Base-by-base conservation (phyloP, 1,140 invertebrate genomes). In the Lasioglossum albipes region DNA sequence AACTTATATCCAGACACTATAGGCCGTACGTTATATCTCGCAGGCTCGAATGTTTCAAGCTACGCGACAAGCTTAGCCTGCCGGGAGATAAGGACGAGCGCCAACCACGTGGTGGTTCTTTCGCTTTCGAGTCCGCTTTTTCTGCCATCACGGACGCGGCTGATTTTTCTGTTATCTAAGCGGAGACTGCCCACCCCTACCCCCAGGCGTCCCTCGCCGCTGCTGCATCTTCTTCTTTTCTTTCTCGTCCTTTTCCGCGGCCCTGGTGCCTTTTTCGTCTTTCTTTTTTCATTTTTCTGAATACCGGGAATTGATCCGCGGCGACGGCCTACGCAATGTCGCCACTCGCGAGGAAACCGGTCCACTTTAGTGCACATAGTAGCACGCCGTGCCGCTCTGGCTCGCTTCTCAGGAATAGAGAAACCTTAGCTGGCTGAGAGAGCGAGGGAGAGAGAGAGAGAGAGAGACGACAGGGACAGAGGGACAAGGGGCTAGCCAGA, bases 1-100 rank as follows among this genome's bases (percentile, higher is more conserved):
- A 75, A 83, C 81, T 83, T 85, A 85, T 75, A 76, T 81, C 77
- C 70, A 61, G 69, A 73, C 72, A 62, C 72, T 84, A 82, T 83
- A 85, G 49, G 59, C 45, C 75, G 68, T 79, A 79, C 59, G 68
- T 86, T 86, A 85, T 73, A 85, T 75, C 80, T 79, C n/a, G 66
- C 52, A 62, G 61, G 75, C 83, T 79, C 69, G 81, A 82, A 54
- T 75, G 71, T 86, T 84, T 73, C 66, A 59, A 75, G 59, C 62
- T 7, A 20, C 31, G 81, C 67, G 64, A 81, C 70, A 74, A 84
- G 57, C 64, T 78, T 36, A 65, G 75, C 76, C 62, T 75, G 49
- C n/a, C 54, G 41, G 78, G 83, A 82, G 83, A 86, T 86, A 86
- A 85, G 61, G 16, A 41, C 20, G n/a, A 9, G 42, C 22, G 22